phyloP scores from a whole-genome alignment of 2,797 vertebrate species.

The Craterocephalus amniculus region DNA sequence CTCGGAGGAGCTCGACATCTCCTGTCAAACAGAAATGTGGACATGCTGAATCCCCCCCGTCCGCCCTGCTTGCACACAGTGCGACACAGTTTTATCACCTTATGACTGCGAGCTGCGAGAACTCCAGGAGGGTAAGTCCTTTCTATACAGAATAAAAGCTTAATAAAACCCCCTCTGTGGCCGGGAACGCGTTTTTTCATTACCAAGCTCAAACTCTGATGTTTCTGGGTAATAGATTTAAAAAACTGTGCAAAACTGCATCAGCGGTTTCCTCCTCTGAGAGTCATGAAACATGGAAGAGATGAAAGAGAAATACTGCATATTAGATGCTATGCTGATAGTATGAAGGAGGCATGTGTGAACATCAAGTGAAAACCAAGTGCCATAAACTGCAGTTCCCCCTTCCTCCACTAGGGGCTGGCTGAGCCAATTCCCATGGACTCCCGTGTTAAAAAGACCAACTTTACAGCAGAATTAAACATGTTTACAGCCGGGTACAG shows the following conservation, averaged over 20 bases:
- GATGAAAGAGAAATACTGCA: slow-evolving; percentile 59
- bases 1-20: slow-evolving; percentile 84
- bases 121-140: slow-evolving; percentile 25
- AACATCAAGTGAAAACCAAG: too few species aligned
- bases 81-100: slow-evolving; percentile 11
- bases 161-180: slow-evolving; percentile 47
- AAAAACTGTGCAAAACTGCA: slow-evolving; percentile 36
- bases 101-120: slow-evolving; percentile 28
- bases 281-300: slow-evolving; percentile 49
- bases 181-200: slow-evolving; percentile 43
- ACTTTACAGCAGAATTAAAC: too few species aligned
- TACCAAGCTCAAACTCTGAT: slow-evolving; percentile 36
- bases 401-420: too few species aligned
- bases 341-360: slow-evolving; percentile 63
- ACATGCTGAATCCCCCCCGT: background rate
- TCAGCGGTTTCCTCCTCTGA: slow-evolving; percentile 43
- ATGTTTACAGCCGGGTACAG: too few species aligned
- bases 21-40: slow-evolving; percentile 75
- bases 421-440: too few species aligned
- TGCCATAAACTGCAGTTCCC: too few species aligned
- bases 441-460: too few species aligned
- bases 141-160: slow-evolving; percentile 35
- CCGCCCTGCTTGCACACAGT: slow-evolving; percentile 3
- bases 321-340: slow-evolving; percentile 48
- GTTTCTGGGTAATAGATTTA: slow-evolving; percentile 35